Base-by-base conservation (phyloP, 2,113 vertebrate genomes). In the Antennarius striatus region DNA sequence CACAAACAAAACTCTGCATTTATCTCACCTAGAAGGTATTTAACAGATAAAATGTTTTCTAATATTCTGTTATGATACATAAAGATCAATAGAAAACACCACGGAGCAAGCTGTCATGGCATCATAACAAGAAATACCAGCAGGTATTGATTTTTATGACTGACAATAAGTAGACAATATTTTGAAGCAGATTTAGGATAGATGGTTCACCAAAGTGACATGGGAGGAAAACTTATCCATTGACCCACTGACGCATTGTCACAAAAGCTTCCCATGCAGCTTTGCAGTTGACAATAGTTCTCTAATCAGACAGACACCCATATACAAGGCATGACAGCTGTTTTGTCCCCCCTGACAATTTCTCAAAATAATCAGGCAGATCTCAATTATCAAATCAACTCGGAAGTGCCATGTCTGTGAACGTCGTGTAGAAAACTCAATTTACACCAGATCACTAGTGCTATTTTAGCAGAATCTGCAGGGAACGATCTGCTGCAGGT, bases 251-350 rank as follows among this genome's bases (percentile, higher is more conserved):
- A 36, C 32, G 3, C 32, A 36, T 4, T 4, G 32, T 36, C 32
- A 36, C 39, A 62, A 0, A 8, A 49, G 51, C 7, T 66, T 64
- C 64, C 66, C 4, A 12, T 40, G 15, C 29, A 42, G 32, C 10
- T 72, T 68, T 49, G 39, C 49, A 62, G 56, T 53, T 48, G 54
- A 57, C 50, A 10, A 8, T 14, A 15, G 32, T 73, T 56, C 68
- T 71, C 71, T 73, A 79, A 79, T 86, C 74, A 64, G 32, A 47
- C 57, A 70, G 63, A 66, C 75, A 50, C 75, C 75, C 48, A 49
- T 59, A 63, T 76, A 60, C 64, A 72, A 76, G 67, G 69, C 66
- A 74, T 22, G 17, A 58, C 57, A 50, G 30, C 71, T 52, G 14
- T 10, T 12, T 79, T 75, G 69, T 77, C 22, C 63, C 57, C 10